Conservation (phyloP, 2,797 vertebrate genomes). For the Clarias fuscus region DNA sequence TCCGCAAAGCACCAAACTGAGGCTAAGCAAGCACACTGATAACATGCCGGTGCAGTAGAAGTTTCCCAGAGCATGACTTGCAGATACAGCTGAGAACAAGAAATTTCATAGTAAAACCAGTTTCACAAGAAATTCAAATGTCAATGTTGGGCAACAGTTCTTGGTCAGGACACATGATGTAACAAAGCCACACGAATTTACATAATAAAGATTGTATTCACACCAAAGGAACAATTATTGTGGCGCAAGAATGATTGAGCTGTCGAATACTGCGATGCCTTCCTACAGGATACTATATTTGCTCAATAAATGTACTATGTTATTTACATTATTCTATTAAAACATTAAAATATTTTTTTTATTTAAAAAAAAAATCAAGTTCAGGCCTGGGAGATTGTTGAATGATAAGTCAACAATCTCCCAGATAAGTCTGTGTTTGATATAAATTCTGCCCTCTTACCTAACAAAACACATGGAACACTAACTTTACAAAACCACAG, state of each 20-base stretch:
- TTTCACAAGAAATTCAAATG: background rate
- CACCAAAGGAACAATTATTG: background rate
- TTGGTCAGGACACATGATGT: background rate
- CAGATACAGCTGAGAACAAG: conserved; percentile 46
- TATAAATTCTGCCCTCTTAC: background rate
- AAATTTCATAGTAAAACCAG: background rate
- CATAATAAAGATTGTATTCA: background rate
- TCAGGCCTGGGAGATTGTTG: background rate
- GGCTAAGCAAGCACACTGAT: conserved; percentile 57
- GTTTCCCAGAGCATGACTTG: conserved; percentile 49
- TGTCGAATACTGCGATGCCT: background rate
- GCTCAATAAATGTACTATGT: no score
- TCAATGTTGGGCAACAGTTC: background rate
- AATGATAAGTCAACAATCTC: background rate
- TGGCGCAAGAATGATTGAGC: background rate
- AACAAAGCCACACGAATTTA: background rate
- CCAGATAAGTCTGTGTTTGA: no score
- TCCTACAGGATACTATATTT: background rate
- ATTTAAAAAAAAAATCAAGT: background rate
- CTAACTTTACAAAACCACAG: background rate
- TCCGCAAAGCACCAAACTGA: conserved; percentile 54
- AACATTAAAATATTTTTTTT: no score
- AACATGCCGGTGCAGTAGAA: conserved; percentile 46
- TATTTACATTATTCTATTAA: no score
- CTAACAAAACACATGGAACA: background rate